These are phyloP conservation scores for Lagopus leucura DNA, from an alignment of 2,113 vertebrate genomes.

Conservation along the genomic window DNA sequence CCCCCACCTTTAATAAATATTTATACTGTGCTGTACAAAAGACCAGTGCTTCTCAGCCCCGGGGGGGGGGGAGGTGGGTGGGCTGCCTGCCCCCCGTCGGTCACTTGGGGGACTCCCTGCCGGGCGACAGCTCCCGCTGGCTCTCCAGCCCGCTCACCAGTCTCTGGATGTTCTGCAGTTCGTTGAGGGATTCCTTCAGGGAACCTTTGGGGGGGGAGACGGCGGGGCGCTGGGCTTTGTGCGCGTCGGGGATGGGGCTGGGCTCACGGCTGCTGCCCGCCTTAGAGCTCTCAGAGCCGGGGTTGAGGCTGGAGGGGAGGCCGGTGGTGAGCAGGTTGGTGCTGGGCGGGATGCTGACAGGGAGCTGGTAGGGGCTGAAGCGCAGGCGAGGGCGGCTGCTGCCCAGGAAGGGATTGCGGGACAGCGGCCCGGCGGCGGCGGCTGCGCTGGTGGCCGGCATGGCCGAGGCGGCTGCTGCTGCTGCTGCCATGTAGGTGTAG, in stretches of 20 bases:
- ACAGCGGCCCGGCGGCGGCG: constrained; percentile 79
- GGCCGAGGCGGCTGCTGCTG: constrained; percentile 90
- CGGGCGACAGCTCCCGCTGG: constrained; percentile 87
- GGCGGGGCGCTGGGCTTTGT: not conserved
- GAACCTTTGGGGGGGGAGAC: constrained; percentile 87
- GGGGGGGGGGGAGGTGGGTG: constrained; percentile 72
- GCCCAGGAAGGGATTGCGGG: constrained; percentile 92
- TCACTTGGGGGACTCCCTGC: constrained; percentile 93
- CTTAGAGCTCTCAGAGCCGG: constrained; percentile 87
- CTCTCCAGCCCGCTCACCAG: constrained; percentile 96
- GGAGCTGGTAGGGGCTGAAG: constrained; percentile 97
- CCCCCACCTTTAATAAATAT: constrained; percentile 81
- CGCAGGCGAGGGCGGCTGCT: constrained; percentile 91
- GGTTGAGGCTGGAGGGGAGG: constrained; percentile 80
- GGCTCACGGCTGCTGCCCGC: constrained; percentile 87
- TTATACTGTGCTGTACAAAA: constrained; percentile 88
- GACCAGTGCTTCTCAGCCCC: constrained; percentile 79
- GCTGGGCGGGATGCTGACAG: constrained; percentile 89
- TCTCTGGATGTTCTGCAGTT: constrained; percentile 98
- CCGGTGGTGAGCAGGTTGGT: constrained; percentile 88
- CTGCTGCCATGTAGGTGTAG: constrained; percentile 98
- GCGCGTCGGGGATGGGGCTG: constrained; percentile 88
- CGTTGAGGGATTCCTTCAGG: constrained; percentile 93
- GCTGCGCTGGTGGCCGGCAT: constrained; percentile 85
- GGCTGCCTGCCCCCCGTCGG: constrained; percentile 56